These are phyloP conservation scores for Osmerus mordax DNA, from an alignment of 2,113 vertebrate species.

Conservation along the genomic window DNA sequence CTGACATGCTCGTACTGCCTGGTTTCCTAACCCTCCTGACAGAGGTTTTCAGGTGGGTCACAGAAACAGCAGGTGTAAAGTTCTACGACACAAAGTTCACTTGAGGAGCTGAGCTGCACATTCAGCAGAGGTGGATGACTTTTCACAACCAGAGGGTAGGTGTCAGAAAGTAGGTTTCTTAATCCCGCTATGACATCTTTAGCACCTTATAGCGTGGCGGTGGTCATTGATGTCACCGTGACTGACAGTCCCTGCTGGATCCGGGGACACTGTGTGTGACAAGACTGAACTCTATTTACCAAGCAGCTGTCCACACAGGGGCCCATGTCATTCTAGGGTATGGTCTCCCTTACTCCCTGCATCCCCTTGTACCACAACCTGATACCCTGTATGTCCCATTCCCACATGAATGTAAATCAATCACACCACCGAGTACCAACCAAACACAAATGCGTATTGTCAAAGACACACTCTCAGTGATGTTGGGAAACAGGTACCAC, in stretches of 20 bases:
- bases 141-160: constrained; percentile 1
- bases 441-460: constrained; percentile 17
- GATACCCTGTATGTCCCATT: constrained; percentile 7
- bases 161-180: constrained; percentile 1
- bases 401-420: constrained; percentile 10
- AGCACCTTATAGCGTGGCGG: constrained; percentile 5
- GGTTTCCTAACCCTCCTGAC: not conserved
- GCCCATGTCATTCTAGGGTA: not conserved
- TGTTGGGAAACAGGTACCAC: not conserved
- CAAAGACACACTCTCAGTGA: not conserved
- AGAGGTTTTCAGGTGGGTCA: not conserved
- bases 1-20: no score
- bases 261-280: not conserved
- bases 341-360: not conserved
- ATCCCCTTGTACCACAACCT: not conserved
- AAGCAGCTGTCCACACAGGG: constrained; percentile 17
- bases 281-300: constrained; percentile 13
- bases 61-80: not conserved
- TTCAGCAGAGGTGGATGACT: not conserved
- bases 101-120: not conserved
- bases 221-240: constrained; percentile 1
- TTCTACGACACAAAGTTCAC: not conserved
- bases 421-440: constrained; percentile 1
- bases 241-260: constrained; percentile 11
- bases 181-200: constrained; percentile 7